Evolutionary conservation across 2,113 vertebrate genomes (phyloP).

Genomic region (Meles meles): DNA sequence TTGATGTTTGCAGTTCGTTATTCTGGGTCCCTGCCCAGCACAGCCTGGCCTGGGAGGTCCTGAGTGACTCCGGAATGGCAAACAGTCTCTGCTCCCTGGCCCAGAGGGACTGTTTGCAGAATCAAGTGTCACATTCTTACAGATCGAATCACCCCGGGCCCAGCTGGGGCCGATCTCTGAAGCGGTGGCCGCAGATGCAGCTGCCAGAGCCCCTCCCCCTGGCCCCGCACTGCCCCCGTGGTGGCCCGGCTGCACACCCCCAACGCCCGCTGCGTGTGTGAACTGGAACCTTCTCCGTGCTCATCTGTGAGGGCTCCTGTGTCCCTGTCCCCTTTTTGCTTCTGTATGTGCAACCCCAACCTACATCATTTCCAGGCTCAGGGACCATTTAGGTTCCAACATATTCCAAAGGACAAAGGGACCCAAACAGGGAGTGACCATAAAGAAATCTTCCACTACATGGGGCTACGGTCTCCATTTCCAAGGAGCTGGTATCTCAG

Average conservation of each 20-base stretch:
- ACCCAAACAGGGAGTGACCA: not conserved
- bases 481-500: not conserved
- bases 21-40: not conserved
- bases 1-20: not conserved
- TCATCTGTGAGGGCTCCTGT: not conserved
- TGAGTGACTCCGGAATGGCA: conserved; percentile 37
- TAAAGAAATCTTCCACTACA: not conserved
- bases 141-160: not conserved
- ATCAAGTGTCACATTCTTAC: conserved; percentile 53
- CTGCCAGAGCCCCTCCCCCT: not conserved
- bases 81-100: conserved; percentile 4
- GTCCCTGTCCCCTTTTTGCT: not conserved
- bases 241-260: not conserved
- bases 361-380: not conserved
- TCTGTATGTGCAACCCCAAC: not conserved
- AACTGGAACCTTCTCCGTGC: not conserved
- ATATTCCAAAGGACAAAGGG: not conserved
- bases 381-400: not conserved
- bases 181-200: not conserved
- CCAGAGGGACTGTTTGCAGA: conserved; percentile 44
- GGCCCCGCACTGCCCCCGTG: not conserved
- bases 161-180: conserved; percentile 33
- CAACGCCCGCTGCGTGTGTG: rapidly evolving
- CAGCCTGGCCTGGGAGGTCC: not conserved
- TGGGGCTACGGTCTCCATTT: not conserved